Base-by-base conservation (phyloP, 2,888 invertebrate genomes). In the Thyatira batis region DNA sequence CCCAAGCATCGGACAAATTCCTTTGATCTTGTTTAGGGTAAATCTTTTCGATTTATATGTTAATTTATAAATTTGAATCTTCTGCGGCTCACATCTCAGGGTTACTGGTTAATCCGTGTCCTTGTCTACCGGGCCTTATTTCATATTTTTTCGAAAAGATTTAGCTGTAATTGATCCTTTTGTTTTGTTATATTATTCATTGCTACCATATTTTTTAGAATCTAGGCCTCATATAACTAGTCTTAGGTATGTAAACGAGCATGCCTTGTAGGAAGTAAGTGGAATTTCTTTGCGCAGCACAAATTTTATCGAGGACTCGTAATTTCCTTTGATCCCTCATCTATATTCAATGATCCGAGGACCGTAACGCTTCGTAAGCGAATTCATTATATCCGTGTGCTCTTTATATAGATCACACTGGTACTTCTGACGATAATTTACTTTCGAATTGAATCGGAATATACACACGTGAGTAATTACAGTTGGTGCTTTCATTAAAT, bases 41-140 rank as follows among this genome's bases (percentile, higher is more conserved):
- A 89, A 88, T 88, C 87, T 89, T 86, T 90, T 90, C 90, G 87
- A 90, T 90, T 89, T 89, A 89, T 88, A 90, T 90, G 90, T 87
- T 87, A 90, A 90, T 90, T 88, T 87, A 76, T 76, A 82, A 87
- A 87, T 89, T 89, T 87, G 87, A 87, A 89, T 89, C 84, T 83
- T 76, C 83, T 78, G 80, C 80, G 80, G 80, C 78, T 78, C 73
- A 74, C 73, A 74, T 76, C 71, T 75, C 69, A 67, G 77, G 77
- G 74, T 82, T 78, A 80, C 80, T 79, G 78, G 84, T 73, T 85
- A 86, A 87, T 87, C 84, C 82, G 59, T 68, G 71, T 74, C 79
- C 78, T 75, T 81, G 71, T 73, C 75, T 76, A 70, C 74, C 61
- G 68, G 69, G 68, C 74, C 68, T 67, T 72, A 73, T 73, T 72